A percentile compares a stretch with the other conserved stretches of the same genome.
Evolutionary conservation across 2,888 invertebrate genomes (phyloP).

Genomic region (Fragum whitleyi): DNA sequence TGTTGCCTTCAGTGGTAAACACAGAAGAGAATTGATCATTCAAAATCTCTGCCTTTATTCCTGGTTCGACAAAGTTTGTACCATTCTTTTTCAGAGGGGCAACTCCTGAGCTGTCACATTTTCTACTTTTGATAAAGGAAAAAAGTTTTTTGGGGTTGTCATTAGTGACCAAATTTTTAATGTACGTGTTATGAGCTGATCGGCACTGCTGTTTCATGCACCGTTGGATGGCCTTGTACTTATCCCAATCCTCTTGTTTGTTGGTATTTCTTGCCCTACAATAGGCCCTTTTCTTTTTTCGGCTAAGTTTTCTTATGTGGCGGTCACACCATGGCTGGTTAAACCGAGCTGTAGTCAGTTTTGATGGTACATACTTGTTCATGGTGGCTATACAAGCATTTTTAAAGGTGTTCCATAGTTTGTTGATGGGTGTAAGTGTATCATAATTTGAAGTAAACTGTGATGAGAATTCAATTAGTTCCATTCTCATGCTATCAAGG

Average conservation of each 20-base stretch:
- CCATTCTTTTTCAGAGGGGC: too few species aligned
- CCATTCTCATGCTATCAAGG: neutral
- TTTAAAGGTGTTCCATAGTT: neutral
- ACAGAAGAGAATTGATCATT: too few species aligned
- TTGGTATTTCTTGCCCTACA: neutral
- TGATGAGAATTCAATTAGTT: constrained; percentile 2
- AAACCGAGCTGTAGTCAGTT: neutral
- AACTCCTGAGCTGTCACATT: constrained; percentile 11
- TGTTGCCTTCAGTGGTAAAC: too few species aligned
- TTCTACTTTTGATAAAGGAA: constrained; percentile 26
- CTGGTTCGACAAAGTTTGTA: neutral
- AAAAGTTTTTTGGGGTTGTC: constrained; percentile 18
- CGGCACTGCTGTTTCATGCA: neutral
- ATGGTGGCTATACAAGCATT: neutral
- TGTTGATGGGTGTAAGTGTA: neutral
- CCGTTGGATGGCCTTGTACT: neutral
- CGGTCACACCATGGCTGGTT: constrained; percentile 17
- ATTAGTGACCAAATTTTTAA: neutral
- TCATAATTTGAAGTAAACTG: neutral
- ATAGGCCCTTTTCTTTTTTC: constrained; percentile 11
- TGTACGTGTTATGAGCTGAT: constrained; percentile 2
- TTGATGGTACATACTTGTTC: neutral
- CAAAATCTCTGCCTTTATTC: constrained; percentile 24
- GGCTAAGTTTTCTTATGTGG: neutral
- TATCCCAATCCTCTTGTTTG: neutral